Evolutionary conservation across 2,113 vertebrate genomes (phyloP).

Genomic region (Salvelinus fontinalis): DNA sequence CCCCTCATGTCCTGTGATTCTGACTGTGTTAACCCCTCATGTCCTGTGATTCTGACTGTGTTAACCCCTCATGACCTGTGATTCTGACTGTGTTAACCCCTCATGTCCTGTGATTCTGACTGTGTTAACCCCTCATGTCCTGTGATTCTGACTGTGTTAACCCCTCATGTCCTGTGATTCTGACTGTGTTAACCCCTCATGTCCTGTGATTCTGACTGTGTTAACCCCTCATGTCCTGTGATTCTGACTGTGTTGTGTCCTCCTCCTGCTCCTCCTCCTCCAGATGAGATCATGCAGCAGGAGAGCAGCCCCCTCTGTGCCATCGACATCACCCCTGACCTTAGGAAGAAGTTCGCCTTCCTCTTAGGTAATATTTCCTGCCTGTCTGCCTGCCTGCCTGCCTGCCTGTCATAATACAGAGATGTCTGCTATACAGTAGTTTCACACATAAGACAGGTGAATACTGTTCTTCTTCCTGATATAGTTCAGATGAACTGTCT

Average conservation of each 20-base stretch:
- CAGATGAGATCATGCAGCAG: conserved; percentile 98
- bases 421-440: too few relatives aligned
- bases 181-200: too few relatives aligned
- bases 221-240: background rate
- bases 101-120: background rate
- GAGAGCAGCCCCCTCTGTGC: conserved; percentile 86
- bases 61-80: background rate
- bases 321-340: conserved; percentile 88
- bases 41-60: background rate
- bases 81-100: too few relatives aligned
- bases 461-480: too few relatives aligned
- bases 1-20: background rate
- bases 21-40: too few relatives aligned
- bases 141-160: background rate
- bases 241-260: background rate
- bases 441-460: too few relatives aligned
- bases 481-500: conserved; percentile 8
- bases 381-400: background rate
- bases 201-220: background rate
- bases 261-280: conserved; percentile 21
- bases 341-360: conserved; percentile 92
- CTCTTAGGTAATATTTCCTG: conserved; percentile 82
- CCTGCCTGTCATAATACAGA: too few relatives aligned
- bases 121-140: too few relatives aligned
- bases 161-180: background rate